phyloP scores from a whole-genome alignment of 2,797 vertebrate genomes.

The Petrocephalus sullivani region DNA sequence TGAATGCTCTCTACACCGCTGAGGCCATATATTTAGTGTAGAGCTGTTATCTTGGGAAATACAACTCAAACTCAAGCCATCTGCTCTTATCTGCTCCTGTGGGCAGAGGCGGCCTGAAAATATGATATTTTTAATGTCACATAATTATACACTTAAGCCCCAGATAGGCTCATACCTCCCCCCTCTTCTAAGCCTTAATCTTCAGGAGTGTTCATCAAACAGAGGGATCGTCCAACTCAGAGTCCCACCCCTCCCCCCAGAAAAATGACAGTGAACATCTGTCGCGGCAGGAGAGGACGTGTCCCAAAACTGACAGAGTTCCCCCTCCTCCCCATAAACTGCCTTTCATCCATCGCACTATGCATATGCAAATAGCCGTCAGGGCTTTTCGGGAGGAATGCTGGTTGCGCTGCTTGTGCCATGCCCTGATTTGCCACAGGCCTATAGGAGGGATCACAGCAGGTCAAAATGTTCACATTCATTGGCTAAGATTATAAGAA shows the following conservation, averaged over 20 bases:
- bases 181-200: background rate
- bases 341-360: background rate
- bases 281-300: background rate
- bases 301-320: background rate
- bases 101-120: background rate
- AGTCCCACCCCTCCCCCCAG: background rate
- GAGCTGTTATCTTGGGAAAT: background rate
- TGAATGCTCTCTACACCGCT: background rate
- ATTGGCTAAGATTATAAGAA: background rate
- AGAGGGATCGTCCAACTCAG: background rate
- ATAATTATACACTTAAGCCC: conserved; percentile 21
- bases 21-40: background rate
- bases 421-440: background rate
- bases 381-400: background rate
- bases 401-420: background rate
- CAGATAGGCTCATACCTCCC: conserved; percentile 1
- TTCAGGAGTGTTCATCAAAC: background rate
- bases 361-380: background rate
- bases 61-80: background rate
- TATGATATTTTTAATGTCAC: conserved; percentile 24
- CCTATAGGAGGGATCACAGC: background rate
- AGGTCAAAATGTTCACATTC: background rate
- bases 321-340: conserved; percentile 1
- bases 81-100: conserved; percentile 14
- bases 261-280: conserved; percentile 9